These are phyloP conservation scores for Erebia aethiops DNA, from an alignment of 2,888 invertebrate genomes.

Conservation along the genomic window DNA sequence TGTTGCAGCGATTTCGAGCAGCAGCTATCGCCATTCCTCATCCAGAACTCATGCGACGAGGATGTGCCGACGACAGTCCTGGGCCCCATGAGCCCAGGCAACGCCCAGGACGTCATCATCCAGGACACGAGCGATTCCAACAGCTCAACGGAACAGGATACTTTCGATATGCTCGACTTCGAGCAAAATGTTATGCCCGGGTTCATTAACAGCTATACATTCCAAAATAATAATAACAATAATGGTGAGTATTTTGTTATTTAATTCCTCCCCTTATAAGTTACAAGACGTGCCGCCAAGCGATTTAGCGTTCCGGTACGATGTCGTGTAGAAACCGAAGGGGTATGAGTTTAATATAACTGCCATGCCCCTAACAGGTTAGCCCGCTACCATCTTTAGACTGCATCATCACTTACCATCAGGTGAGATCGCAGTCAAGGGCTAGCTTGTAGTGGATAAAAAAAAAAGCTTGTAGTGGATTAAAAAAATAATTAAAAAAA, in stretches of 20 bases:
- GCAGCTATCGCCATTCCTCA: slow-evolving; percentile 81
- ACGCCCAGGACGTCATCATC: slow-evolving; percentile 64
- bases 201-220: slow-evolving; percentile 73
- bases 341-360: too few species aligned
- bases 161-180: slow-evolving; percentile 71
- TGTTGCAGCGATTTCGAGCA: slow-evolving; percentile 79
- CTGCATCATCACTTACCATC: too few species aligned
- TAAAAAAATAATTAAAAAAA: too few species aligned
- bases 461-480: too few species aligned
- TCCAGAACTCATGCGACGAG: slow-evolving; percentile 74
- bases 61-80: slow-evolving; percentile 53
- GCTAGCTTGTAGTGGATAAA: too few species aligned
- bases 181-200: slow-evolving; percentile 75
- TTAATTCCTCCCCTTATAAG: too few species aligned
- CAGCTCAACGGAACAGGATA: slow-evolving; percentile 59
- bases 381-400: too few species aligned
- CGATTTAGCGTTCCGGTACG: too few species aligned
- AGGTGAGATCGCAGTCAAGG: too few species aligned
- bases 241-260: slow-evolving; percentile 50
- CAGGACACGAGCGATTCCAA: slow-evolving; percentile 63
- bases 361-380: too few species aligned
- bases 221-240: slow-evolving; percentile 62
- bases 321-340: too few species aligned
- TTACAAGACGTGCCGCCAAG: too few species aligned
- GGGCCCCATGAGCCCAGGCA: slow-evolving; percentile 61